phyloP scores from a whole-genome alignment of 2,113 vertebrate genomes.

The Heloderma charlesbogerti region DNA sequence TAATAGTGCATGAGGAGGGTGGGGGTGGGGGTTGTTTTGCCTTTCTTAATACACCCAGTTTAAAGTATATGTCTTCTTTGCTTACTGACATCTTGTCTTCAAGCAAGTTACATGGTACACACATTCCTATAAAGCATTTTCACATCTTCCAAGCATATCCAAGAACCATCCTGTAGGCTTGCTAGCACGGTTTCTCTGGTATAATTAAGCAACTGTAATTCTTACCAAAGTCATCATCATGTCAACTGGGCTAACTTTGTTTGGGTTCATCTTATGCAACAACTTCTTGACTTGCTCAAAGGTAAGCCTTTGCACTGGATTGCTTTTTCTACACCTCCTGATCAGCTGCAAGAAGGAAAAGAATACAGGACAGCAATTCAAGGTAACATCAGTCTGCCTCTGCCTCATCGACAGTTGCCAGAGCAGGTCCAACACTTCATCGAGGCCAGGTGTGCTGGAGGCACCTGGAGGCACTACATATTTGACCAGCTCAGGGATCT shows the following conservation, averaged over 20 bases:
- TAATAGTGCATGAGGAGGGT: too few species aligned
- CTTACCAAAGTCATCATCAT: conserved; percentile 90
- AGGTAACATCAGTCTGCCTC: not conserved
- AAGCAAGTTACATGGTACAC: not conserved
- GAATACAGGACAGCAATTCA: conserved; percentile 13
- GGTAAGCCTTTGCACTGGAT: conserved; percentile 81
- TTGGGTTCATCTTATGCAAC: conserved; percentile 85
- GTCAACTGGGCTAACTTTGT: conserved; percentile 88
- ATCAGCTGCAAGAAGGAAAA: conserved; percentile 78
- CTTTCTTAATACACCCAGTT: not conserved
- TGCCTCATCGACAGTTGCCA: not conserved
- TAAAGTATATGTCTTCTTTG: not conserved
- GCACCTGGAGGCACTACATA: not conserved
- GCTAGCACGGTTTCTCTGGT: not conserved
- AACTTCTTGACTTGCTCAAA: conserved; percentile 89
- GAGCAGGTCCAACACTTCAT: not conserved
- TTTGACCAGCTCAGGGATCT: conserved; percentile 11
- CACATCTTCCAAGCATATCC: not conserved
- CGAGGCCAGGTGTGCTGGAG: too few species aligned
- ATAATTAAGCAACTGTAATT: conserved; percentile 3
- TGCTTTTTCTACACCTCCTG: conserved; percentile 81
- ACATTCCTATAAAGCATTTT: not conserved
- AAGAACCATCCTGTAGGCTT: not conserved
- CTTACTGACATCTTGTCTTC: not conserved
- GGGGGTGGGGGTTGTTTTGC: not conserved